phyloP scores from a whole-genome alignment of 2,888 invertebrate genomes.

The Eristalis arbustorum region DNA sequence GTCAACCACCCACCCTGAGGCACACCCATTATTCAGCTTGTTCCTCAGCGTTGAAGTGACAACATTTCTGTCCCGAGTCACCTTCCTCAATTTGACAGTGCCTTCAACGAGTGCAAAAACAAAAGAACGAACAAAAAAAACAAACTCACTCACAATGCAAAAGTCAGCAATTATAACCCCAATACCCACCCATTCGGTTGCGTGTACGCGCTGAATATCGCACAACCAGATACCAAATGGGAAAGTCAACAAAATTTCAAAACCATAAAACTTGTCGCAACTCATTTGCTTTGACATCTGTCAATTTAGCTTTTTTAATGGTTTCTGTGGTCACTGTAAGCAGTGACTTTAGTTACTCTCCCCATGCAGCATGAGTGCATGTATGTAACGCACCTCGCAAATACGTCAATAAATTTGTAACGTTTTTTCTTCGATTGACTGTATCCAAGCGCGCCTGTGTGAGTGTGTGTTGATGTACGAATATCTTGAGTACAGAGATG shows the following conservation, averaged over 20 bases:
- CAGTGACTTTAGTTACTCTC: slow-evolving; percentile 15
- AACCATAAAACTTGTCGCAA: slow-evolving; percentile 37
- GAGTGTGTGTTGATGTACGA: neutral
- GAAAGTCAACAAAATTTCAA: slow-evolving; percentile 10
- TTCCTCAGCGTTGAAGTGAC: neutral
- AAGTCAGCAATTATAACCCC: neutral
- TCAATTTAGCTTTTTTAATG: slow-evolving; percentile 24
- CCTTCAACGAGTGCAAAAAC: neutral
- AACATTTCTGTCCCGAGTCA: neutral
- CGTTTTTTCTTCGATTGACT: neutral
- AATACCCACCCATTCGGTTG: neutral
- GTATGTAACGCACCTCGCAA: neutral
- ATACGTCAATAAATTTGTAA: slow-evolving; percentile 8
- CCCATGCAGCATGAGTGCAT: neutral
- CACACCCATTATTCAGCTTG: neutral
- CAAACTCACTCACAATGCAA: neutral
- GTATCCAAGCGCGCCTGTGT: neutral
- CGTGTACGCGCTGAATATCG: neutral
- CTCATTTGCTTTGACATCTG: slow-evolving; percentile 32
- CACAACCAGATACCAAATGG: slow-evolving; percentile 2
- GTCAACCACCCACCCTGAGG: neutral
- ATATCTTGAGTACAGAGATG: neutral
- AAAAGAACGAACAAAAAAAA: too few relatives aligned
- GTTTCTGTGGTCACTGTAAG: slow-evolving; percentile 32
- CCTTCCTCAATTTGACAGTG: neutral